Conservation (phyloP, 1,140 invertebrate species). For the Eciton burchellii region DNA sequence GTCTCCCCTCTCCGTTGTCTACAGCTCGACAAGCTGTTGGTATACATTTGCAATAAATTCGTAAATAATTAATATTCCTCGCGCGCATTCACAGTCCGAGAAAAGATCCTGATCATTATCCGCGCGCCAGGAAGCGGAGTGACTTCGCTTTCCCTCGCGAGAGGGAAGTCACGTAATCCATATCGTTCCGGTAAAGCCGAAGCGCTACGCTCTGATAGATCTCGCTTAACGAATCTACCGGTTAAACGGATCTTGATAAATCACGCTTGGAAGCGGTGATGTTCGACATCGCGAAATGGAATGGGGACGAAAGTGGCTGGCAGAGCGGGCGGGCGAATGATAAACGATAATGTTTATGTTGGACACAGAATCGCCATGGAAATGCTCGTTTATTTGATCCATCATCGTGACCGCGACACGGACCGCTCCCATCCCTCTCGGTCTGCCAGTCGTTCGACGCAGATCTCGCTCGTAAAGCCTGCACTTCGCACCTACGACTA, state of each 20-base stretch:
- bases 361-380: slow-evolving; percentile 61
- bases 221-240: not conserved
- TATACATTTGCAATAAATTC: too few species aligned
- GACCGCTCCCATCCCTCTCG: slow-evolving; percentile 31
- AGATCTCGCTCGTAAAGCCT: slow-evolving; percentile 61
- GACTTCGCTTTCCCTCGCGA: too few species aligned
- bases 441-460: slow-evolving; percentile 54
- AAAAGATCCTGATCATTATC: too few species aligned
- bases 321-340: slow-evolving; percentile 25
- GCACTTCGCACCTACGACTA: slow-evolving; percentile 59
- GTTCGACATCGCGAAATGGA: slow-evolving; percentile 23
- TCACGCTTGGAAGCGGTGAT: slow-evolving; percentile 25
- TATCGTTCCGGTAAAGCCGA: not conserved
- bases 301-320: slow-evolving; percentile 47
- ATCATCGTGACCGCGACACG: slow-evolving; percentile 57
- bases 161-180: too few species aligned
- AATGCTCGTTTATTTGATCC: slow-evolving; percentile 60
- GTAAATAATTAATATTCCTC: too few species aligned
- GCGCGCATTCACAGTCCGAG: too few species aligned
- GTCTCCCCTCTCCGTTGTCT: too few species aligned
- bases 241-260: slow-evolving; percentile 9
- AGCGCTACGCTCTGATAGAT: slow-evolving; percentile 29
- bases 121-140: too few species aligned
- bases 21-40: too few species aligned
- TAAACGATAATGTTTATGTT: slow-evolving; percentile 62